Evolutionary conservation across 2,888 invertebrate genomes (phyloP).

Genomic region (Odontocerum albicorne): DNA sequence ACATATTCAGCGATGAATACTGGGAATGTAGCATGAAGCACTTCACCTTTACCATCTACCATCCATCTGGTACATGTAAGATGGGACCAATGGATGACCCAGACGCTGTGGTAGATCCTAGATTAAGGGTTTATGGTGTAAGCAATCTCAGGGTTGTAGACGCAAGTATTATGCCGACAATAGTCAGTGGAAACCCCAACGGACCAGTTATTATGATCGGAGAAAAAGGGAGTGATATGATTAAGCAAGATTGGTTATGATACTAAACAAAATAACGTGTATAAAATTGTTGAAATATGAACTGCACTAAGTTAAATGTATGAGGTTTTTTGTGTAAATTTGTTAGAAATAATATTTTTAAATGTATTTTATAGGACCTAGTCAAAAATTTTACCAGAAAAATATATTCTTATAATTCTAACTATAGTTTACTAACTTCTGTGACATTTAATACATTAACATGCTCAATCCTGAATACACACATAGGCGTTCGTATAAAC

Average conservation of each 20-base stretch:
- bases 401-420: no score
- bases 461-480: no score
- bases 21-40: slow-evolving; percentile 86
- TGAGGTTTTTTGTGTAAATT: background rate
- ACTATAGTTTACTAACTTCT: no score
- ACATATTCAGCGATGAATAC: slow-evolving; percentile 77
- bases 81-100: slow-evolving; percentile 81
- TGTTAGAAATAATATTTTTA: background rate
- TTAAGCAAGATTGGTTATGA: slow-evolving; percentile 82
- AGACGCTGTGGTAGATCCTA: slow-evolving; percentile 77
- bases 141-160: slow-evolving; percentile 77
- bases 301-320: background rate
- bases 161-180: slow-evolving; percentile 86
- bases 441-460: no score
- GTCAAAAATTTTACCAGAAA: no score
- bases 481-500: no score
- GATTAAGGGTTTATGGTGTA: slow-evolving; percentile 77
- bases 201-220: slow-evolving; percentile 90
- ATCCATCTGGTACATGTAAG: slow-evolving; percentile 82
- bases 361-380: no score
- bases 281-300: background rate
- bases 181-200: slow-evolving; percentile 88
- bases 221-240: slow-evolving; percentile 86
- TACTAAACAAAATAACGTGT: slow-evolving; percentile 35
- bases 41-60: slow-evolving; percentile 81